Conservation (phyloP, 2,888 invertebrate genomes). For the Troides helena region DNA sequence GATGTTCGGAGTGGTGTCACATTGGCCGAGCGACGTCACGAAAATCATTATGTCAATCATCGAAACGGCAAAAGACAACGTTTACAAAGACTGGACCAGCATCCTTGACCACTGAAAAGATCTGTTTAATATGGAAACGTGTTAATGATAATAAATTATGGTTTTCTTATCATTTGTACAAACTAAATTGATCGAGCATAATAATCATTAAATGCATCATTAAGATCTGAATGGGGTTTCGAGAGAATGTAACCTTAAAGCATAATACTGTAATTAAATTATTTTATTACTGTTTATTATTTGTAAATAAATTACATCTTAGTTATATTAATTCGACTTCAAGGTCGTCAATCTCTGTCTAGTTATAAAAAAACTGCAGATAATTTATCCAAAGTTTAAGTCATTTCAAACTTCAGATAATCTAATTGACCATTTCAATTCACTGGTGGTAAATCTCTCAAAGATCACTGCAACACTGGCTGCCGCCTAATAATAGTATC, state of each 20-base stretch:
- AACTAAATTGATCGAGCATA: slow-evolving; percentile 17
- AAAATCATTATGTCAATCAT: slow-evolving; percentile 57
- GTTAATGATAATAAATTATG: not conserved
- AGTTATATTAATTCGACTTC: too few relatives aligned
- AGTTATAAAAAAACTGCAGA: not conserved
- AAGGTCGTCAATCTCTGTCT: too few relatives aligned
- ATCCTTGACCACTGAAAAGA: slow-evolving; percentile 15
- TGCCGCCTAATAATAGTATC: too few relatives aligned
- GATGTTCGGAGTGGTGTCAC: slow-evolving; percentile 48
- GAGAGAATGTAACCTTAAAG: not conserved
- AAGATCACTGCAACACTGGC: too few relatives aligned
- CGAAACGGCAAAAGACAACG: slow-evolving; percentile 45
- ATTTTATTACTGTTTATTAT: slow-evolving; percentile 16
- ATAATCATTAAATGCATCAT: slow-evolving; percentile 17
- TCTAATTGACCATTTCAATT: too few relatives aligned
- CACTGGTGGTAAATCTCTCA: too few relatives aligned
- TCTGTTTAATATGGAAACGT: not conserved
- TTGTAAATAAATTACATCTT: not conserved
- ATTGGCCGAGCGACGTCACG: slow-evolving; percentile 48
- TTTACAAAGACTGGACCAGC: slow-evolving; percentile 34
- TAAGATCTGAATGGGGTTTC: not conserved
- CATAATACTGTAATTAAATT: slow-evolving; percentile 18
- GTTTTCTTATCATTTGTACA: slow-evolving; percentile 12
- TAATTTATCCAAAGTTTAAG: not conserved
- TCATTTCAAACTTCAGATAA: too few relatives aligned